These are phyloP conservation scores for Clarias pachynema DNA, from an alignment of 2,797 vertebrate genomes.

Conservation along the genomic window DNA sequence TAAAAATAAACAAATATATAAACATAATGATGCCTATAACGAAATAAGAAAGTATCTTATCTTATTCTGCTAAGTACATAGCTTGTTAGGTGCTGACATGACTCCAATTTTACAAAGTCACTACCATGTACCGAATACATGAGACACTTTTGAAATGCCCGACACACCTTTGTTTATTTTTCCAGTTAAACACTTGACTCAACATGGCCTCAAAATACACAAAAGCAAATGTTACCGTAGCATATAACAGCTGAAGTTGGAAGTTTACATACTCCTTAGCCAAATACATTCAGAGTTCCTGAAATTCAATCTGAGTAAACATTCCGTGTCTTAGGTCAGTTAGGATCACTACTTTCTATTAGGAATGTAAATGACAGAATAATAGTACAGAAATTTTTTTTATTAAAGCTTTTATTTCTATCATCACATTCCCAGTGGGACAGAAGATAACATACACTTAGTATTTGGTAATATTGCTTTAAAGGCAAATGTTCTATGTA, in stretches of 20 bases:
- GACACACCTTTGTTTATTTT: background rate
- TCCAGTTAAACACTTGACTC: background rate
- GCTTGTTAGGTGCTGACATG: background rate
- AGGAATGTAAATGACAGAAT: too few species aligned
- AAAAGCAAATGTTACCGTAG: background rate
- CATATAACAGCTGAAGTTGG: background rate
- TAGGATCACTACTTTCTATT: too few species aligned
- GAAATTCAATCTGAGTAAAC: too few species aligned
- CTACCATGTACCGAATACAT: background rate
- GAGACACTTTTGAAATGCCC: background rate
- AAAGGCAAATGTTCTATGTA: too few species aligned
- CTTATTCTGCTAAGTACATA: background rate
- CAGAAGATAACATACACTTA: too few species aligned
- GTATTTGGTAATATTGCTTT: too few species aligned
- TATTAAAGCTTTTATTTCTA: too few species aligned
- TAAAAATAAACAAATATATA: background rate
- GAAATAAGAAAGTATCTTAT: background rate
- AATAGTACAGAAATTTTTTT: too few species aligned
- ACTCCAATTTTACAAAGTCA: background rate
- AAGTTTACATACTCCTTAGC: too few species aligned
- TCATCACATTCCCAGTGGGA: too few species aligned
- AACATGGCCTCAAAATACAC: background rate
- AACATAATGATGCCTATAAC: background rate
- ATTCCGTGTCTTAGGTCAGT: too few species aligned
- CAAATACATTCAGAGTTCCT: too few species aligned